Percentiles rank a stretch among this genome's conserved stretches.
These are phyloP conservation scores for Agelaius phoeniceus DNA, from an alignment of 2,113 vertebrate genomes.

Conservation along the genomic window DNA sequence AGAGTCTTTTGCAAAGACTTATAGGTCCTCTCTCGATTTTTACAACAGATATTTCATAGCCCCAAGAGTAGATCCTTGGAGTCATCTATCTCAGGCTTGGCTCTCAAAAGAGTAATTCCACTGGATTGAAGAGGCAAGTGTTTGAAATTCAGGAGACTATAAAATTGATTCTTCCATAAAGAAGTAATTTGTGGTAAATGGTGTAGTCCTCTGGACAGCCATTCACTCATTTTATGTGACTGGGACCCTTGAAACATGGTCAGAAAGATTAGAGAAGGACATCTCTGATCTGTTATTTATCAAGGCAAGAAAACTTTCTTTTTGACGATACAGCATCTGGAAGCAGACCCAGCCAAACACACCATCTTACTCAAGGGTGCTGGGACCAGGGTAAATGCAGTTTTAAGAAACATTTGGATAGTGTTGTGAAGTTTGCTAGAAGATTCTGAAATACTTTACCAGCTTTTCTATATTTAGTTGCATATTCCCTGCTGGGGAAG, in stretches of 20 bases:
- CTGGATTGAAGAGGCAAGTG: conserved; percentile 55
- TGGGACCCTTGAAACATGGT: neutral
- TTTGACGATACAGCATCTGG: neutral
- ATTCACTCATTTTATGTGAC: conserved; percentile 40
- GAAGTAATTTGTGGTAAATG: conserved; percentile 62
- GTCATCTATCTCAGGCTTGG: neutral
- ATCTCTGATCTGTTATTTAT: neutral
- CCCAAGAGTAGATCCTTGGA: conserved; percentile 3
- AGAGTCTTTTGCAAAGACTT: conserved; percentile 12
- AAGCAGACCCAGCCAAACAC: neutral
- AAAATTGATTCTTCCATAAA: conserved; percentile 71
- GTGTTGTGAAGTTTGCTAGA: neutral
- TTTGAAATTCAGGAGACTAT: conserved; percentile 52
- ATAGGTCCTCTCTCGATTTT: conserved; percentile 13
- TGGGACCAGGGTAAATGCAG: neutral
- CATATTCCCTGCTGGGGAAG: neutral
- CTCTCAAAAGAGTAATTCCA: conserved; percentile 49
- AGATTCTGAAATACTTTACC: neutral
- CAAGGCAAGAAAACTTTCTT: neutral
- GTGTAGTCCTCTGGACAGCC: conserved; percentile 45
- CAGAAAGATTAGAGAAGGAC: neutral
- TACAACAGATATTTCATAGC: conserved; percentile 8
- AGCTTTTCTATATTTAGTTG: neutral
- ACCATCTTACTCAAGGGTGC: neutral
- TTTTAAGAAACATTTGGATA: neutral